Evolutionary conservation across 2,797 vertebrate genomes (phyloP).

Genomic region (Kryptopterus vitreolus): DNA sequence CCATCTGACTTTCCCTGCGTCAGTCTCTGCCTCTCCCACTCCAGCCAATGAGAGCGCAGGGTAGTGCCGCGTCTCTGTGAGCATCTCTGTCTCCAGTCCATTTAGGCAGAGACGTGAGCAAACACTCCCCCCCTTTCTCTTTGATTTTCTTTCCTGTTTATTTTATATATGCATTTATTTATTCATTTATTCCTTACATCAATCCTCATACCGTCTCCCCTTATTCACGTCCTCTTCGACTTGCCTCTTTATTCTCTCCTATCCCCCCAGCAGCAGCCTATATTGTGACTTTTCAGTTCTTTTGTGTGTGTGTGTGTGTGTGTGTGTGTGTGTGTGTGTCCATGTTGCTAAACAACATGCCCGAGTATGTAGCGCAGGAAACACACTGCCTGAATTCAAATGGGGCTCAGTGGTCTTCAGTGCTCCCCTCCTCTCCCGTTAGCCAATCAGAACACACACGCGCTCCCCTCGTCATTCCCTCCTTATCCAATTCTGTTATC

Average conservation of each 20-base stretch:
- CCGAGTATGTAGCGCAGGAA: constrained; percentile 70
- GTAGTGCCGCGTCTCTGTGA: constrained; percentile 52
- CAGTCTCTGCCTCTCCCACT: constrained; percentile 52
- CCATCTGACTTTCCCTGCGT: constrained; percentile 57
- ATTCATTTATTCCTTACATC: constrained; percentile 42
- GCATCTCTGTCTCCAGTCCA: constrained; percentile 59
- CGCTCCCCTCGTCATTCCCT: not conserved
- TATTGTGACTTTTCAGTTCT: not conserved
- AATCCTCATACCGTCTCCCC: not conserved
- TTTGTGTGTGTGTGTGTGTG: no score
- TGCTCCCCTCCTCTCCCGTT: constrained; percentile 31
- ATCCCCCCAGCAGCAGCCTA: not conserved
- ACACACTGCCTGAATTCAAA: constrained; percentile 76
- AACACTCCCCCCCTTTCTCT: constrained; percentile 39
- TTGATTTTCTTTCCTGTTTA: no score
- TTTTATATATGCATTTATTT: no score
- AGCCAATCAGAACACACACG: constrained; percentile 7
- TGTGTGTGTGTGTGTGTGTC: no score
- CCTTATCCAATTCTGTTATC: constrained; percentile 28
- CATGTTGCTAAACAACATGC: constrained; percentile 65
- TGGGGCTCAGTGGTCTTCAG: constrained; percentile 63
- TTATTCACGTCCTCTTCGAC: not conserved
- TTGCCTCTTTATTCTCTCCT: not conserved
- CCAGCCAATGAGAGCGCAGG: constrained; percentile 62
- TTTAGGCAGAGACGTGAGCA: constrained; percentile 58